Evolutionary conservation across 2,797 vertebrate genomes (phyloP).

Genomic region (Sebastiscus tertius): DNA sequence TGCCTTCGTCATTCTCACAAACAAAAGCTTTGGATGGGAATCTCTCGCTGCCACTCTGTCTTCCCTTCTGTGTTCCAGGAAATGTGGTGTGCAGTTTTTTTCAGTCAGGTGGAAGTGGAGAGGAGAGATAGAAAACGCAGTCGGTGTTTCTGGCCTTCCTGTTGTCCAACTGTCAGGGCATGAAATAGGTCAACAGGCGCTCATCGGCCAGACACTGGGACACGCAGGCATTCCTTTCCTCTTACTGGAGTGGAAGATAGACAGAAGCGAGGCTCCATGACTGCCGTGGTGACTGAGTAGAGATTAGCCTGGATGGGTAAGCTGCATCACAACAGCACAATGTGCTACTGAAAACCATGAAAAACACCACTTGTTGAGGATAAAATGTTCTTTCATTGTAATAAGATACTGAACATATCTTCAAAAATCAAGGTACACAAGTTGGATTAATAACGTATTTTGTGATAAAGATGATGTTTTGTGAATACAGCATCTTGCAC

Average conservation of each 20-base stretch:
- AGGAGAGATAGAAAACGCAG: slow-evolving; percentile 43
- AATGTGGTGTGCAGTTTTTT: slow-evolving; percentile 59
- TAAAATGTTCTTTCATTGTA: background rate
- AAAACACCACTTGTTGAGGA: background rate
- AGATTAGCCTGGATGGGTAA: slow-evolving; percentile 26
- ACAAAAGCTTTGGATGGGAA: slow-evolving; percentile 31
- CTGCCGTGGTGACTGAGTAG: slow-evolving; percentile 53
- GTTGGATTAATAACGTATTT: background rate
- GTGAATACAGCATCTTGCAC: background rate
- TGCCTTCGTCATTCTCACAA: slow-evolving; percentile 20
- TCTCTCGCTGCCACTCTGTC: slow-evolving; percentile 9
- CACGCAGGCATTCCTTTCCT: slow-evolving; percentile 69
- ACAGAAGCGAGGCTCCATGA: slow-evolving; percentile 59
- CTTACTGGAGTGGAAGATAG: slow-evolving; percentile 61
- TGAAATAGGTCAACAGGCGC: slow-evolving; percentile 65
- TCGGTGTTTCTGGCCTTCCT: slow-evolving; percentile 72
- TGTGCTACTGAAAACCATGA: slow-evolving; percentile 10
- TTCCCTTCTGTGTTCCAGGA: slow-evolving; percentile 55
- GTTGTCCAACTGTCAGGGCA: slow-evolving; percentile 64
- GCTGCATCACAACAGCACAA: slow-evolving; percentile 25
- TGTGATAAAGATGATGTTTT: background rate
- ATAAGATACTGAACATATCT: background rate
- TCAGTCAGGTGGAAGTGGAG: slow-evolving; percentile 65
- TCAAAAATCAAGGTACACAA: background rate
- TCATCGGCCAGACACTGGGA: slow-evolving; percentile 55